Conservation (phyloP, 1,140 invertebrate species). For the Drosophila nigromelanica region DNA sequence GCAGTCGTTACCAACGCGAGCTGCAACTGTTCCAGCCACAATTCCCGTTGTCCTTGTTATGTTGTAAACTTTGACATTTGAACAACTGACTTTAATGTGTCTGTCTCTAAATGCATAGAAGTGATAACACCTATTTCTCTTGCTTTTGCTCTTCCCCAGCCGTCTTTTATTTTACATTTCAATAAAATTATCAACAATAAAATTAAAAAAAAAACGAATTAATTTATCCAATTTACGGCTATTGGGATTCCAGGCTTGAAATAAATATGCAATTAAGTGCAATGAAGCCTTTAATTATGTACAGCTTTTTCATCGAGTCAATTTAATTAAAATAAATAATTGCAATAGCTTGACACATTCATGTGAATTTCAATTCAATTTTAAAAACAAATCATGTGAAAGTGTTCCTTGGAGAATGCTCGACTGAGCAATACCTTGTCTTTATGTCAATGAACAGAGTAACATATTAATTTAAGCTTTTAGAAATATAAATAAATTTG, state of each 20-base stretch:
- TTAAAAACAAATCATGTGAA: background rate
- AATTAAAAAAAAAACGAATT: constrained; percentile 23
- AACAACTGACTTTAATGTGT: constrained; percentile 29
- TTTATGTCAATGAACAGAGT: no score
- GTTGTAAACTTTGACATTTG: constrained; percentile 47
- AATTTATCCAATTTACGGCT: constrained; percentile 45
- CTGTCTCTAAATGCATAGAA: background rate
- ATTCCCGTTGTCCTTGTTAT: constrained; percentile 21
- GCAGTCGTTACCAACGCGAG: constrained; percentile 31
- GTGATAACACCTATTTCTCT: background rate
- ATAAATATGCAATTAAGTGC: constrained; percentile 20
- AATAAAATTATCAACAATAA: background rate
- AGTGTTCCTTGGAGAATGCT: background rate
- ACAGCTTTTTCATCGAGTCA: constrained; percentile 24
- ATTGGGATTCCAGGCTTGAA: constrained; percentile 33
- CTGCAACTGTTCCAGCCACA: constrained; percentile 19
- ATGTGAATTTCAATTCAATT: constrained; percentile 7
- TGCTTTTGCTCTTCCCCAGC: background rate
- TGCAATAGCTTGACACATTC: background rate
- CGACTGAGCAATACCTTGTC: background rate
- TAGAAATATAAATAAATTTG: no score
- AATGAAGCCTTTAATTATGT: constrained; percentile 39
- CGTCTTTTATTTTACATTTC: background rate
- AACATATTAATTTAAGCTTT: no score
- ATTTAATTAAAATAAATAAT: constrained; percentile 36